Percentiles rank a stretch among this genome's conserved stretches.
These are phyloP conservation scores for Proterorhinus semilunaris DNA, from an alignment of 2,113 vertebrate species.

Conservation along the genomic window DNA sequence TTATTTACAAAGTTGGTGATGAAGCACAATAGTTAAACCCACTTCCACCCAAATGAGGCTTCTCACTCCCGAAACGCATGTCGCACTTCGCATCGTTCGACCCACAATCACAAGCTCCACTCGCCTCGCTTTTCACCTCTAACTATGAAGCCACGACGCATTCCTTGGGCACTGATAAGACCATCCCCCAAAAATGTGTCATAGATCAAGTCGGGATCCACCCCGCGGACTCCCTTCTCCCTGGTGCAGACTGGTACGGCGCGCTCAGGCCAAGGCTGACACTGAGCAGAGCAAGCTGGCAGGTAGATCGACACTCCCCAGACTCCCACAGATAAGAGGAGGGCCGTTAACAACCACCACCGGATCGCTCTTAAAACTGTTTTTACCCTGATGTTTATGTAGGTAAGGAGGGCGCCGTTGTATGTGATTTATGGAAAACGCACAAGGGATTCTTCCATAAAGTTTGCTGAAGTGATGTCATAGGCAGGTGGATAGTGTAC, in stretches of 20 bases:
- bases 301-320: slow-evolving; percentile 41
- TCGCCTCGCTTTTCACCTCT: slow-evolving; percentile 32
- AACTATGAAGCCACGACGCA: slow-evolving; percentile 54
- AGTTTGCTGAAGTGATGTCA: background rate
- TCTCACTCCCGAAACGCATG: background rate
- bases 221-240: slow-evolving; percentile 32
- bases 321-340: background rate
- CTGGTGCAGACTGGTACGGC: slow-evolving; percentile 59
- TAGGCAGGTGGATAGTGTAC: background rate
- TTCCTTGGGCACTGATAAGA: slow-evolving; percentile 64
- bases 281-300: slow-evolving; percentile 45
- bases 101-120: background rate
- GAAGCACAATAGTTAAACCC: background rate
- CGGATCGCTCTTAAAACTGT: background rate
- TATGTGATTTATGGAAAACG: background rate
- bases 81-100: background rate
- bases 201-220: slow-evolving; percentile 53
- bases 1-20: background rate
- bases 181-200: slow-evolving; percentile 26
- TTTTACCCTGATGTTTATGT: background rate
- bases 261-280: slow-evolving; percentile 41
- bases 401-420: background rate
- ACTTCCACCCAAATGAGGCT: background rate
- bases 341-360: background rate
- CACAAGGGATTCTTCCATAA: background rate